Evolutionary conservation across 2,888 invertebrate species (phyloP), one percentile per base, ranked within the genome.

Genomic region (Malthinus flaveolus): DNA sequence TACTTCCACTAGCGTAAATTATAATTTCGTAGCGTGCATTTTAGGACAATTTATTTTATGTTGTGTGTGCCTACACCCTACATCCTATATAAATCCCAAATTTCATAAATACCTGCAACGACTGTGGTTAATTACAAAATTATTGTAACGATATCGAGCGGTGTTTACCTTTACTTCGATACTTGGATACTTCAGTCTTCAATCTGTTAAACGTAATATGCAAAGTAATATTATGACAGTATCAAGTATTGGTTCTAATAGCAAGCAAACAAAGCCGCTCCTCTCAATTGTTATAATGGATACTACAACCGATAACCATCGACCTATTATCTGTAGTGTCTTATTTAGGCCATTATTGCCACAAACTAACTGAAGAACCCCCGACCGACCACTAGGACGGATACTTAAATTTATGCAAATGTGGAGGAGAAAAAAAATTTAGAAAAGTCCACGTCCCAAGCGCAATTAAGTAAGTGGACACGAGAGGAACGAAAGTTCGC

Each of bases 211-310:
- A 64, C 51, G 56, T 60, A 56, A 60, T 60, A 60, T 60, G 36
- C 56, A 52, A 59, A 62, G 66, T 66, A 67, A 66, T 70, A 68
- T 67, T 68, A 66, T 66, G 68, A 66, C 65, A 68, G 62, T 64
- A 62, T 59, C 52, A 56, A 58, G 55, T 63, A 60, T 64, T 54
- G 59, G 63, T 54, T 63, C 64, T 67, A 68, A 65, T 64, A 59
- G 52, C 67, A 63, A 62, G 53, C 66, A 72, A 70, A 71, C 68
- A 70, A 62, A 64, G 70, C 68, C 53, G 67, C 60, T 66, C 59
- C 68, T 63, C 15, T 70, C 70, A 70, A 68, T 69, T 67, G 60
- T 63, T 53, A 69, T 70, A 70, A 71, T 71, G 70, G 68, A 71
- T 68, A 37, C 49, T 46, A 46, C 49, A 49, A 42, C 39, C 39